phyloP scores from a whole-genome alignment of 2,797 vertebrate genomes.

The Alca torda region DNA sequence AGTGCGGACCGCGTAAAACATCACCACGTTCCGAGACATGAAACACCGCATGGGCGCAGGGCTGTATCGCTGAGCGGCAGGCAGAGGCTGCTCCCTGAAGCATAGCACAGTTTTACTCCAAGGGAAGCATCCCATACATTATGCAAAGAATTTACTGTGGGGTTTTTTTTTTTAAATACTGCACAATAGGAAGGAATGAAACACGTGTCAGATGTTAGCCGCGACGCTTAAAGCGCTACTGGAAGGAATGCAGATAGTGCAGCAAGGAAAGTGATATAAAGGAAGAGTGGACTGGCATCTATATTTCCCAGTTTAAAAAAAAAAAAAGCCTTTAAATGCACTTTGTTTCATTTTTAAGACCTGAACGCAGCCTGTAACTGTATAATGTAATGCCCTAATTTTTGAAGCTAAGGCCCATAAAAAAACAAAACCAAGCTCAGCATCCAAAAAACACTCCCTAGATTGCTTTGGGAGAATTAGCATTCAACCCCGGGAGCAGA shows the following conservation, averaged over 20 bases:
- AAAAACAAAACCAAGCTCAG: neutral
- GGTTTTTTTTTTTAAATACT: neutral
- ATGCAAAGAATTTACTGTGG: conserved; percentile 26
- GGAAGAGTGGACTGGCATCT: neutral
- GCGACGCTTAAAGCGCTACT: neutral
- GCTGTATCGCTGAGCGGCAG: neutral
- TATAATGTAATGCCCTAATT: neutral
- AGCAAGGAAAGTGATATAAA: neutral
- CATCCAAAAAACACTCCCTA: neutral
- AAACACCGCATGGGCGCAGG: neutral
- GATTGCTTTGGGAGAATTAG: neutral
- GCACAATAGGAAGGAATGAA: neutral
- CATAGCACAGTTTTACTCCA: neutral
- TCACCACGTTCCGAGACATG: neutral
- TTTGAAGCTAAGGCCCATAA: neutral
- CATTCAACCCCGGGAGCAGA: neutral
- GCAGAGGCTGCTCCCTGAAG: neutral
- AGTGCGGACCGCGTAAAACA: neutral
- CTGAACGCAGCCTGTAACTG: neutral
- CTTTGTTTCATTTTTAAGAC: neutral
- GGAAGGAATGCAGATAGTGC: neutral
- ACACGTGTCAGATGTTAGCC: neutral
- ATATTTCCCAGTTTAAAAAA: neutral
- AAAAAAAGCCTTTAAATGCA: neutral
- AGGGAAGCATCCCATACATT: conserved; percentile 19